These are phyloP conservation scores for Gymnodraco acuticeps DNA, from an alignment of 2,797 vertebrate species.

Conservation along the genomic window DNA sequence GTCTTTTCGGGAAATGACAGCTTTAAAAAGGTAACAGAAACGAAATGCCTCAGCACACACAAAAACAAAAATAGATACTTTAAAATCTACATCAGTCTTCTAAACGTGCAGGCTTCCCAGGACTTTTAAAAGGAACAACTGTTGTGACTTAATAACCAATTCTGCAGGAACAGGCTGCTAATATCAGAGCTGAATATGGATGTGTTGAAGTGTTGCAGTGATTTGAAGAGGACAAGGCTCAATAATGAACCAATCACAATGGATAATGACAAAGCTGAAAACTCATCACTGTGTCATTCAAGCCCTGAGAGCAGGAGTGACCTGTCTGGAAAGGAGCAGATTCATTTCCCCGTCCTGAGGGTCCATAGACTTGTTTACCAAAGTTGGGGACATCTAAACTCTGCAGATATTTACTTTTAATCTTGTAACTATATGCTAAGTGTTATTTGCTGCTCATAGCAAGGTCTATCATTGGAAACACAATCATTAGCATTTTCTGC, in stretches of 20 bases:
- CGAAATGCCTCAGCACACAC: not conserved
- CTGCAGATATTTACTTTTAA: slow-evolving; percentile 8
- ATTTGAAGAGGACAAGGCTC: slow-evolving; percentile 42
- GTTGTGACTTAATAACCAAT: slow-evolving; percentile 59
- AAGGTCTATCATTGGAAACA: not conserved
- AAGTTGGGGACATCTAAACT: not conserved
- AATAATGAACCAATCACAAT: slow-evolving; percentile 40
- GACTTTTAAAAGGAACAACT: slow-evolving; percentile 46
- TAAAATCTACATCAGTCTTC: slow-evolving; percentile 6
- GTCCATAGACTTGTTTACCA: slow-evolving; percentile 32
- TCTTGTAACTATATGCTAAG: not conserved
- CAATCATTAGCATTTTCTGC: slow-evolving; percentile 2
- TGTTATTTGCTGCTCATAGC: not conserved
- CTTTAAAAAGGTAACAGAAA: slow-evolving; percentile 20
- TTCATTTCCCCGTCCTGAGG: slow-evolving; percentile 44
- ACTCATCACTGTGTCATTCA: slow-evolving; percentile 37
- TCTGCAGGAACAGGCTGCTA: slow-evolving; percentile 37
- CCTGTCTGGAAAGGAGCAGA: slow-evolving; percentile 29
- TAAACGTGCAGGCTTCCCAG: slow-evolving; percentile 22
- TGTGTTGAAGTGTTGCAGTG: slow-evolving; percentile 19
- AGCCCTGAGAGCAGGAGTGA: slow-evolving; percentile 20
- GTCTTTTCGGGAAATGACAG: slow-evolving; percentile 2
- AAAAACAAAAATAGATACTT: slow-evolving; percentile 17
- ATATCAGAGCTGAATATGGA: slow-evolving; percentile 40
- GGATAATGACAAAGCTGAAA: slow-evolving; percentile 45